Evolutionary conservation across 2,888 invertebrate genomes (phyloP).

Genomic region (Onthophagus sagittarius): DNA sequence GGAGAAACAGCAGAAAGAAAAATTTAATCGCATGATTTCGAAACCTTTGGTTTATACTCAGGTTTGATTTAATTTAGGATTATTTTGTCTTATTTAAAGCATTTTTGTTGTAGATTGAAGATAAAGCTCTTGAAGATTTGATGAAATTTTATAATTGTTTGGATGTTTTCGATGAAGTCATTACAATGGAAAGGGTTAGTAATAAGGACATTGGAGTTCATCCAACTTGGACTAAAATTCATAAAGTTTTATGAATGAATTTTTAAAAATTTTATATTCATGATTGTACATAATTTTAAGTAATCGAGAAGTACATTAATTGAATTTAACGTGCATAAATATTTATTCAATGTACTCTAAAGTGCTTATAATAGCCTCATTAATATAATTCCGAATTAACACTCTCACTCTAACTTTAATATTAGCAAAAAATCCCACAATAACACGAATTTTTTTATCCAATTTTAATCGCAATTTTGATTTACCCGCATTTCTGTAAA

Average conservation of each 20-base stretch:
- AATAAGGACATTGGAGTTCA: slow-evolving; percentile 33
- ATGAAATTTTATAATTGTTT: slow-evolving; percentile 69
- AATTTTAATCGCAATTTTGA: background rate
- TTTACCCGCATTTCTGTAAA: background rate
- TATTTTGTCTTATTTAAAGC: slow-evolving; percentile 5
- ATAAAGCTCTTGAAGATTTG: slow-evolving; percentile 79
- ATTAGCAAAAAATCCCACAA: background rate
- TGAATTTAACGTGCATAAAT: too few relatives aligned
- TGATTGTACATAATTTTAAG: too few relatives aligned
- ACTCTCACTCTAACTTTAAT: background rate
- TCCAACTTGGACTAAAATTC: slow-evolving; percentile 3
- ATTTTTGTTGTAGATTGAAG: slow-evolving; percentile 68
- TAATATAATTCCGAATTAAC: background rate
- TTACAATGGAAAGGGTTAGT: slow-evolving; percentile 65
- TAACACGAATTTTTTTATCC: background rate
- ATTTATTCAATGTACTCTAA: slow-evolving; percentile 3
- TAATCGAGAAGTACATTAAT: too few relatives aligned
- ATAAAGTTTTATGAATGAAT: background rate
- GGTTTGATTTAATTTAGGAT: slow-evolving; percentile 49
- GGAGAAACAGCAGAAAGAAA: slow-evolving; percentile 69
- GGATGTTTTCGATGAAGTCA: slow-evolving; percentile 66
- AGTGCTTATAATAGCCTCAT: background rate
- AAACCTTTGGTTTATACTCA: slow-evolving; percentile 73
- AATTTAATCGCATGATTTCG: slow-evolving; percentile 65
- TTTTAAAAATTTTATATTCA: too few relatives aligned